phyloP scores from a whole-genome alignment of 2,888 invertebrate species.

The Nemotelus pantherinus region DNA sequence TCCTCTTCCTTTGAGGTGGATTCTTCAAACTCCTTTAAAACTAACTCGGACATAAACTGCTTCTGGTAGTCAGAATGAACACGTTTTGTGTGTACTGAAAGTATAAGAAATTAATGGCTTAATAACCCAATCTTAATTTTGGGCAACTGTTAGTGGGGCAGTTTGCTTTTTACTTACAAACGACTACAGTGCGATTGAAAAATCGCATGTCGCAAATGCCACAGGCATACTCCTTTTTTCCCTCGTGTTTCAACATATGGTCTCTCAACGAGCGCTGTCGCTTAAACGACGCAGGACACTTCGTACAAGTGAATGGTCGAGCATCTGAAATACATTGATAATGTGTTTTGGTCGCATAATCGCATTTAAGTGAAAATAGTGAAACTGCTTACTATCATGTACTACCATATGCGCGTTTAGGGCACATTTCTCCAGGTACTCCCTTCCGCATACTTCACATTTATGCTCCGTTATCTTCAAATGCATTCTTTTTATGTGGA shows the following conservation, averaged over 20 bases:
- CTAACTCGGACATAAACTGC: conserved; percentile 16
- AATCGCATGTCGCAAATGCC: conserved; percentile 31
- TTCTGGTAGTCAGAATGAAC: conserved; percentile 30
- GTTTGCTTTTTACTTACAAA: conserved; percentile 34
- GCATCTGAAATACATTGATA: conserved; percentile 10
- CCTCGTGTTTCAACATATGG: conserved; percentile 22
- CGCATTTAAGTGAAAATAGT: neutral
- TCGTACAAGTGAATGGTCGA: conserved; percentile 13
- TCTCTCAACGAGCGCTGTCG: conserved; percentile 10
- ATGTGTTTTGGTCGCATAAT: too few relatives aligned
- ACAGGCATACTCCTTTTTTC: conserved; percentile 20
- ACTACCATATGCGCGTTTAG: conserved; percentile 27
- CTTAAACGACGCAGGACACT: conserved; percentile 28
- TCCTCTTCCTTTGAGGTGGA: conserved; percentile 1
- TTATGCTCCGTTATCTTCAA: conserved; percentile 29
- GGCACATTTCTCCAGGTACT: conserved; percentile 26
- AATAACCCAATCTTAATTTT: too few relatives aligned
- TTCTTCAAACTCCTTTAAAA: conserved; percentile 24
- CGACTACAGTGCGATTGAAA: conserved; percentile 28
- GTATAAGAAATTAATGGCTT: too few relatives aligned
- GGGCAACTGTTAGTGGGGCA: too few relatives aligned
- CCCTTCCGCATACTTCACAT: conserved; percentile 34
- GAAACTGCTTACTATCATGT: conserved; percentile 29
- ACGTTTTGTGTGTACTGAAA: conserved; percentile 20
- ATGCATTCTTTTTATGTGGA: conserved; percentile 42